Percentiles rank a stretch among this genome's conserved stretches.
phyloP scores from a whole-genome alignment of 2,113 vertebrate genomes.

The Dolichotis patagonum region DNA sequence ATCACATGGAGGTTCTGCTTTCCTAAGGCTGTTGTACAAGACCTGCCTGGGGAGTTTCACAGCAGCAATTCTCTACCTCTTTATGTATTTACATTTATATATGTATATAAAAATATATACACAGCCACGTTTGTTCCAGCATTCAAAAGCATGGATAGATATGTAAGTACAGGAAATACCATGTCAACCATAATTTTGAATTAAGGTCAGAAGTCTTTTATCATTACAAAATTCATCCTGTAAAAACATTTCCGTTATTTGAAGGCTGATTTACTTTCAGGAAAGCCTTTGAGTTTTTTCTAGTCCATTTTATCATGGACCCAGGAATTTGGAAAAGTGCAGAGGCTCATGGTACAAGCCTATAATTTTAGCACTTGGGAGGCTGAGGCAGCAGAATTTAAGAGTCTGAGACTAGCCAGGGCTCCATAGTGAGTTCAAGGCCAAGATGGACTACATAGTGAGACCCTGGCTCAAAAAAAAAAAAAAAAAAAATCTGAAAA shows the following conservation, averaged over 20 bases:
- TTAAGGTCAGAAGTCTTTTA: constrained; percentile 56
- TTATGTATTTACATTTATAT: neutral
- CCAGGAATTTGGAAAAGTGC: neutral
- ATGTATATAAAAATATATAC: neutral
- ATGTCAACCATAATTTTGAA: constrained; percentile 44
- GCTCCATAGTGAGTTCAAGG: neutral
- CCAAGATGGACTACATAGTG: neutral
- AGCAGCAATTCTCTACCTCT: neutral
- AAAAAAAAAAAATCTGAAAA: neutral
- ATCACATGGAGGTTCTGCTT: constrained; percentile 69
- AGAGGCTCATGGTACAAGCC: neutral
- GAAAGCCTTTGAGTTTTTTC: neutral
- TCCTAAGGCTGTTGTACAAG: constrained; percentile 72
- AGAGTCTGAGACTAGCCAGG: neutral
- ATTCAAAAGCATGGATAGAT: constrained; percentile 18
- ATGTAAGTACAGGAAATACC: constrained; percentile 64
- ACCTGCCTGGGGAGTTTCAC: constrained; percentile 27
- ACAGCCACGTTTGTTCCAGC: neutral
- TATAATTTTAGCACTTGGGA: neutral
- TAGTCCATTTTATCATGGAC: neutral
- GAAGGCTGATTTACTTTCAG: constrained; percentile 28
- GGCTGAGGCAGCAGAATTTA: neutral
- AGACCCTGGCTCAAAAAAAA: neutral
- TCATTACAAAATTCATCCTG: constrained; percentile 57
- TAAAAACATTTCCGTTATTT: constrained; percentile 1